A percentile compares a stretch with the other conserved stretches of the same genome.
Conservation (phyloP, 2,888 invertebrate species). For the Branchinecta sandiegonensis region DNA sequence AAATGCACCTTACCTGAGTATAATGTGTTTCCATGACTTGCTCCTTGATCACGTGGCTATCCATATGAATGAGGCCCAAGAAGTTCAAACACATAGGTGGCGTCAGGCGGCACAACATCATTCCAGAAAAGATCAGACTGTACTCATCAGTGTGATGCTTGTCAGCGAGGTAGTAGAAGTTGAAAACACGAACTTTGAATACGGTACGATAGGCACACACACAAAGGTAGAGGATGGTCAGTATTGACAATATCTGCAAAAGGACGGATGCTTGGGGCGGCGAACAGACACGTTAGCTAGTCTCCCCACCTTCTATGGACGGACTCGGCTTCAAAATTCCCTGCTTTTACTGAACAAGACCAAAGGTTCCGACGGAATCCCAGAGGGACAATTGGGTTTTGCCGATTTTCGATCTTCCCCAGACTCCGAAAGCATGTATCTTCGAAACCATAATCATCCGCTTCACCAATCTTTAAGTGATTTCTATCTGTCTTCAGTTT, state of each 20-base stretch:
- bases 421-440: too few species aligned
- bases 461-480: too few species aligned
- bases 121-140: slow-evolving; percentile 94
- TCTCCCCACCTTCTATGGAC: neutral
- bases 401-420: too few species aligned
- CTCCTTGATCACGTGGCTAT: slow-evolving; percentile 75
- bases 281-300: too few species aligned
- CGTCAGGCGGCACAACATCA: slow-evolving; percentile 91
- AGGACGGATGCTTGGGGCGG: slow-evolving; percentile 16
- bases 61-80: slow-evolving; percentile 91
- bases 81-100: slow-evolving; percentile 98
- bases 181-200: slow-evolving; percentile 84
- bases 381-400: too few species aligned
- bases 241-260: slow-evolving; percentile 67
- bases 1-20: slow-evolving; percentile 47
- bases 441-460: too few species aligned
- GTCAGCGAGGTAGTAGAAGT: slow-evolving; percentile 91
- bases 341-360: neutral
- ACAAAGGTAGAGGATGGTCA: slow-evolving; percentile 85
- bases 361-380: too few species aligned
- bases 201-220: slow-evolving; percentile 97
- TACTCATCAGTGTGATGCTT: slow-evolving; percentile 98
- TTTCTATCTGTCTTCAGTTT: too few species aligned
- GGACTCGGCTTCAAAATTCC: neutral
- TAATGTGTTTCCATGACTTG: slow-evolving; percentile 74